Evolutionary conservation across 2,797 vertebrate genomes (phyloP).

Genomic region (Sibirionetta formosa): DNA sequence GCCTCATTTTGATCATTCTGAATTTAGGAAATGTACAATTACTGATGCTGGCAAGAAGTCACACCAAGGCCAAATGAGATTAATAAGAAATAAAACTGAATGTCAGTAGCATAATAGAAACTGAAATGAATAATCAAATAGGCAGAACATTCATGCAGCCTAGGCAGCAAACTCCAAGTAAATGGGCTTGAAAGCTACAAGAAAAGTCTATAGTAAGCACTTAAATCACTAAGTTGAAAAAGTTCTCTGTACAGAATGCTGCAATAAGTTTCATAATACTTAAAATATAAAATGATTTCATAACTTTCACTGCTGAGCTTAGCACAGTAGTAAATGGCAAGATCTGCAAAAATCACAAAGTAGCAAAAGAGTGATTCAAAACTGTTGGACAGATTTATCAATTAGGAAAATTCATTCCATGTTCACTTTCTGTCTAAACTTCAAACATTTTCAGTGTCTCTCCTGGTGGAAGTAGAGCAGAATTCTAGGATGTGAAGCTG

Average conservation of each 20-base stretch:
- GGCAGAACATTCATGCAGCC: background rate
- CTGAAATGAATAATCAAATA: slow-evolving; percentile 38
- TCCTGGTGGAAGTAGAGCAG: background rate
- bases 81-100: slow-evolving; percentile 41
- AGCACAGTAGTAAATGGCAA: background rate
- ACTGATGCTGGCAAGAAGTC: slow-evolving; percentile 32
- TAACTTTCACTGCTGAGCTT: background rate
- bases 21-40: slow-evolving; percentile 44
- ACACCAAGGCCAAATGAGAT: slow-evolving; percentile 36
- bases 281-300: background rate
- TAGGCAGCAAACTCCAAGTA: background rate
- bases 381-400: background rate
- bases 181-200: background rate
- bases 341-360: background rate
- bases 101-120: slow-evolving; percentile 38
- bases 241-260: background rate
- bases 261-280: background rate
- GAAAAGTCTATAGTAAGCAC: background rate
- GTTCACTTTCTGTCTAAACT: background rate
- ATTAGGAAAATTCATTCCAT: background rate
- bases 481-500: background rate
- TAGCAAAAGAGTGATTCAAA: background rate
- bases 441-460: background rate
- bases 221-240: background rate
- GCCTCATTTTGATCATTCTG: slow-evolving; percentile 35